phyloP scores from a whole-genome alignment of 1,140 invertebrate genomes.

The Orchestia grillus region DNA sequence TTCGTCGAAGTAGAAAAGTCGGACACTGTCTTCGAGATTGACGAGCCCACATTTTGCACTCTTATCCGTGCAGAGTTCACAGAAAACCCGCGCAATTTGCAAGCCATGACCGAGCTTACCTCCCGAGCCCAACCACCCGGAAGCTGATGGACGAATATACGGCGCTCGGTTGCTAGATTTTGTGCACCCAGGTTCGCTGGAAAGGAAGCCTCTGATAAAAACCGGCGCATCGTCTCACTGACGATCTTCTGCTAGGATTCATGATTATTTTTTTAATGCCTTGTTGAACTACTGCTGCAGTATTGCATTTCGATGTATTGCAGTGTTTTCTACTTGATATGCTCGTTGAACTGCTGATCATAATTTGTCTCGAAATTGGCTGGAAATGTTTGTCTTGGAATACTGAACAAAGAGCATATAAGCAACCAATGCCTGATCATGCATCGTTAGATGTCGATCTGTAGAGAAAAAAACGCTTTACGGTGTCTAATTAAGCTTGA shows the following conservation, averaged over 20 bases:
- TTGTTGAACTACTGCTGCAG: background rate
- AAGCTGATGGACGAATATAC: background rate
- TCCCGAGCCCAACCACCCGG: background rate
- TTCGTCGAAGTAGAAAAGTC: background rate
- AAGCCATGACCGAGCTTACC: background rate
- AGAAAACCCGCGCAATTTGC: background rate
- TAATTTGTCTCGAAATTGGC: no score
- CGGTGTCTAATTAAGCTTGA: no score
- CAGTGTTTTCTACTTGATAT: no score
- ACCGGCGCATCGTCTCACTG: background rate
- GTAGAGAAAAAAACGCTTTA: no score
- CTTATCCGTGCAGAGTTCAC: slow-evolving; percentile 6
- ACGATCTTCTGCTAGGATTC: background rate
- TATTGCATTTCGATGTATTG: no score
- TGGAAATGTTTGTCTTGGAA: no score
- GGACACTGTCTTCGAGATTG: background rate
- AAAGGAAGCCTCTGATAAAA: background rate
- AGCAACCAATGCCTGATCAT: no score
- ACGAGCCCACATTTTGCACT: background rate
- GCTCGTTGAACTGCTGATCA: no score
- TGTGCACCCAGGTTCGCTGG: background rate
- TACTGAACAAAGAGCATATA: no score
- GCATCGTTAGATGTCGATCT: no score
- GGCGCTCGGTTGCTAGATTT: background rate
- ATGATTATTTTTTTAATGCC: background rate